Conservation (phyloP, 1,140 invertebrate genomes). For the Eriosoma lanigerum region DNA sequence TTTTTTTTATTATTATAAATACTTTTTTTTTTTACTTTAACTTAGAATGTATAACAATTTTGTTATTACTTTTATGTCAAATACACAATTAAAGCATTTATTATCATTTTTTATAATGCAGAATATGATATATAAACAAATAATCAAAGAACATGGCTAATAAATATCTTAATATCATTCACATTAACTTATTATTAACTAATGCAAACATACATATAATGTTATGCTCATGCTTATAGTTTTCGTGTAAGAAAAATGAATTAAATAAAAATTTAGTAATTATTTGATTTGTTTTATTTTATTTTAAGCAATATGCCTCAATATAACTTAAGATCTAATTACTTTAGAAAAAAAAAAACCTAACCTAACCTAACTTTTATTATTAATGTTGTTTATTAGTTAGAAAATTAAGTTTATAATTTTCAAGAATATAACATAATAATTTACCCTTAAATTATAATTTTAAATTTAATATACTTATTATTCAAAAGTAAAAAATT, state of each 20-base stretch:
- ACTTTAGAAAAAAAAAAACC: too few relatives aligned
- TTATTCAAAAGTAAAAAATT: too few relatives aligned
- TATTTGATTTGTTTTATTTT: constrained; percentile 11
- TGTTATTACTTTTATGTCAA: constrained; percentile 34
- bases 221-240: constrained; percentile 44
- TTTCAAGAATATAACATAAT: too few relatives aligned
- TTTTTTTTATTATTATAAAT: neutral
- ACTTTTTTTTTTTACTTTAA: constrained; percentile 24
- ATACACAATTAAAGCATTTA: constrained; percentile 33
- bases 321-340: too few relatives aligned
- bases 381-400: too few relatives aligned
- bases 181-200: constrained; percentile 17
- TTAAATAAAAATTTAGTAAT: constrained; percentile 46
- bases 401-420: too few relatives aligned
- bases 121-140: constrained; percentile 25
- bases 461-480: too few relatives aligned
- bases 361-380: too few relatives aligned
- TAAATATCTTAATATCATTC: constrained; percentile 42
- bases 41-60: constrained; percentile 41
- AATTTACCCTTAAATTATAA: too few relatives aligned
- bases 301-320: neutral
- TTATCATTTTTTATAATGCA: constrained; percentile 48
- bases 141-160: constrained; percentile 19
- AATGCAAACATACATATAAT: constrained; percentile 7
- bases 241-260: constrained; percentile 36